Evolutionary conservation across 37 sponge, comb jelly and placozoan species (phyloP), one percentile per base, ranked within the genome.

Genomic region (Axinella damicornis): DNA sequence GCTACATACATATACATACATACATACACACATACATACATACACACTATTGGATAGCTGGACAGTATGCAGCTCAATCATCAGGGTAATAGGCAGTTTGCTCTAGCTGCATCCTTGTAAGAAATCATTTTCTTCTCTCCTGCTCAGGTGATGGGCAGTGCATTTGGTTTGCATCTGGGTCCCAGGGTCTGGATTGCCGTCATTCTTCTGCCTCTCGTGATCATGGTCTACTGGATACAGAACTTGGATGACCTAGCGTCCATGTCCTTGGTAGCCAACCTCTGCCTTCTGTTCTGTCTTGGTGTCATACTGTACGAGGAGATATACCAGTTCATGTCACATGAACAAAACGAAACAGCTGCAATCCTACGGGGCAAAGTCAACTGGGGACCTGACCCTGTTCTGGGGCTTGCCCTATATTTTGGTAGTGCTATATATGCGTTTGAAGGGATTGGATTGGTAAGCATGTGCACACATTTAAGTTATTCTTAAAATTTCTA

Each of bases 381-480:
- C 17, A 9, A 34, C 27, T 31, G 1, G 19, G 34, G 9, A 2
- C 28, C 68, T 22, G 31, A 67, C 2, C 68, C 33, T 6, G 28
- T 34, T 13, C 5, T 30, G 21, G 24, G 59, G 2, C 57, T 85
- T 1, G 85, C 93, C n/a, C 68, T 97, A 12, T 97, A 87, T 84
- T 91, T 97, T 82, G 95, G 93, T 39, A 91, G 58, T 40, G 94
- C 78, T 0, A 57, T 97, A 20, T 97, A 89, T 65, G 79, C 98
- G 19, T 95, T 83, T 66, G 98, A 93, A 54, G 94, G 94, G 5
- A 97, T 97, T 62, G 93, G 97, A 66, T 38, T 80, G 41, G 93
- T 95, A 72, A 85, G 93, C 61, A 15, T n/a, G n/a, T n/a, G n/a
- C n/a, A n/a, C n/a, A n/a, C n/a, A n/a, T n/a, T n/a, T n/a, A n/a